Base-by-base conservation (phyloP, 1,140 invertebrate species). In the Calephelis nemesis region DNA sequence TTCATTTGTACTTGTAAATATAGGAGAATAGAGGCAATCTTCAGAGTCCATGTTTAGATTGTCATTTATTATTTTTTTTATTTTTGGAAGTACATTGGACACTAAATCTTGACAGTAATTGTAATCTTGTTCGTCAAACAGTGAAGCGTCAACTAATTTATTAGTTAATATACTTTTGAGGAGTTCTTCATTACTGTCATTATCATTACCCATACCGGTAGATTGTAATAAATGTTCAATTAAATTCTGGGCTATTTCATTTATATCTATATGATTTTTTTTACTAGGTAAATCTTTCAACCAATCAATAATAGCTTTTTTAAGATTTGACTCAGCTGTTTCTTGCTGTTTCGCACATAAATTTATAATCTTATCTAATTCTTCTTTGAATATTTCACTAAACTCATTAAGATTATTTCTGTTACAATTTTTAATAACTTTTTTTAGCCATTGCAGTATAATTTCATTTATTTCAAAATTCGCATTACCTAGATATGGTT, bases 1-100 rank as follows among this genome's bases (percentile, higher is more conserved):
- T 63, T 70, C 52, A 70, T 19, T 58, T 63, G 42, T 7, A 15
- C 54, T 13, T 30, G 19, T 40, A 39, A 12, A 12, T 7, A 39
- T 39, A 58, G 54, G 12, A 39, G 54, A 58, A 30, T 12, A 58
- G 6, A 12, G 54, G 7, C 12, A 39, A 6, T 40, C 2, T 60
- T 42, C 39, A 40, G 58, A 8, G n/a, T 60, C 58, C n/a, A 2
- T 1, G 12, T 60, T 7, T 7, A 12, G 0, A 12, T 60, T 40
- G 6, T 60, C 58, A 40, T 40, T 40, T 40, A 60, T 39, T 40
- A 39, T 40, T 7, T 3, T 60, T 60, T 60, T 60, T 12, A 60
- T 30, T 40, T 60, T 60, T 40, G 39, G 12, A 40, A 60, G n/a
- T 4, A 60, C 12, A 60, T 40, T 39, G n/a, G 30, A 40, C 12